Evolutionary conservation across 2,113 vertebrate species (phyloP), one percentile per base, ranked within the genome.

Genomic region (Helogale parvula): DNA sequence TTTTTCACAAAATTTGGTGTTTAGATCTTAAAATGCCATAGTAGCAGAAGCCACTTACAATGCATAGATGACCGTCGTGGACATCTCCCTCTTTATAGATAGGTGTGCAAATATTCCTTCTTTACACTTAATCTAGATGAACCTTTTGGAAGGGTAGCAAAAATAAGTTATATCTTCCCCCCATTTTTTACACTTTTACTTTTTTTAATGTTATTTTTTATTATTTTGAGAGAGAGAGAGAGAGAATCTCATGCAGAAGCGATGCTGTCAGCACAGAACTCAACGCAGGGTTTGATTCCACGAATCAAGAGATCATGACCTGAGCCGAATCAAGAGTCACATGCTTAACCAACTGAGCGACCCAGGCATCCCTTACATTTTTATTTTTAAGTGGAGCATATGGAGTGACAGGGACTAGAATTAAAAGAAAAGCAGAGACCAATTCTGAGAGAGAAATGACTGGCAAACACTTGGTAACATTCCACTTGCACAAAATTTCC

Each of bases 1-100:
- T 66, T 90, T 91, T 91, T 86, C 31, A 80, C 31, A 92, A 52
- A 90, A 94, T 50, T 87, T 85, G 23, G 11, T 54, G 68, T 87
- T 85, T 87, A 54, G 15, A 29, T 85, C 97, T 90, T 68, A 80
- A 88, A 85, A 88, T 66, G 27, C 21, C 81, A 2, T 85, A 54
- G 47, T 88, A 50, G 41, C 41, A 66, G 38, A 94, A 93, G 31
- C 33, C 77, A 81, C 17, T 95, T 83, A 16, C 0, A 47, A 27
- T 50, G 10, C 11, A 12, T 29, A 19, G 54, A 7, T 29, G 38
- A 89, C 17, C 60, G 80, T 76, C 21, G 72, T 41, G 68, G 52
- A 4, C 2, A 74, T 14, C 2, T 4, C 0, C 21, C 35, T 77
- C 13, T 21, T 15, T 38, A 1, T 35, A 4, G 63, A 14, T 2